These are phyloP conservation scores for Limenitis camilla DNA, from an alignment of 2,888 invertebrate genomes.

Conservation along the genomic window DNA sequence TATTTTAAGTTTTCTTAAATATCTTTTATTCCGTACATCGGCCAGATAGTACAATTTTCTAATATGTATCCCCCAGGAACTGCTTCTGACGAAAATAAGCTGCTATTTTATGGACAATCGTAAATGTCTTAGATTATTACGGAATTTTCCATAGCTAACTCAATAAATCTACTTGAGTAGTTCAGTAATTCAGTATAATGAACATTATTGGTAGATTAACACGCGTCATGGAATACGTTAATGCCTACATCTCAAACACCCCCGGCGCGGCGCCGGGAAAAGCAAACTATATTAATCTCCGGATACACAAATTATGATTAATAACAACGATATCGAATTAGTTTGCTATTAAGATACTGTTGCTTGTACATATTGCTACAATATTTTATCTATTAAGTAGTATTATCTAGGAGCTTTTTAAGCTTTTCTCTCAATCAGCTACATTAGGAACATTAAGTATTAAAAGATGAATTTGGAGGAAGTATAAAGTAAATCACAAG, in stretches of 20 bases:
- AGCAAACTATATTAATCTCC: constrained; percentile 14
- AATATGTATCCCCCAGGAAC: background rate
- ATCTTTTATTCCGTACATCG: no score
- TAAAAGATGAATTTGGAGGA: no score
- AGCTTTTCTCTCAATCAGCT: no score
- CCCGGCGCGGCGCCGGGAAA: constrained; percentile 8
- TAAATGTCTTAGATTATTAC: background rate
- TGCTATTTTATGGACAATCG: background rate
- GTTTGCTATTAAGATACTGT: constrained; percentile 7
- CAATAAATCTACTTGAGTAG: no score
- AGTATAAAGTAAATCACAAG: no score
- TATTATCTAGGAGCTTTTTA: no score
- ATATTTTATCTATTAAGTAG: no score
- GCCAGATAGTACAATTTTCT: no score
- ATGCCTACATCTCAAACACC: background rate
- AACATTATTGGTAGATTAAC: background rate
- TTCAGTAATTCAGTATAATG: background rate
- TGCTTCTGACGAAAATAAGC: background rate
- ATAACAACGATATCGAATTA: constrained; percentile 13
- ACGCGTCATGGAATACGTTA: background rate
- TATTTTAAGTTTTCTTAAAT: no score
- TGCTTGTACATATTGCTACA: no score
- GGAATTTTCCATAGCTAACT: no score
- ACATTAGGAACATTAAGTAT: no score
- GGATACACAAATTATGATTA: constrained; percentile 3